These are phyloP conservation scores for Mantis religiosa DNA, from an alignment of 2,888 invertebrate species.

Conservation along the genomic window DNA sequence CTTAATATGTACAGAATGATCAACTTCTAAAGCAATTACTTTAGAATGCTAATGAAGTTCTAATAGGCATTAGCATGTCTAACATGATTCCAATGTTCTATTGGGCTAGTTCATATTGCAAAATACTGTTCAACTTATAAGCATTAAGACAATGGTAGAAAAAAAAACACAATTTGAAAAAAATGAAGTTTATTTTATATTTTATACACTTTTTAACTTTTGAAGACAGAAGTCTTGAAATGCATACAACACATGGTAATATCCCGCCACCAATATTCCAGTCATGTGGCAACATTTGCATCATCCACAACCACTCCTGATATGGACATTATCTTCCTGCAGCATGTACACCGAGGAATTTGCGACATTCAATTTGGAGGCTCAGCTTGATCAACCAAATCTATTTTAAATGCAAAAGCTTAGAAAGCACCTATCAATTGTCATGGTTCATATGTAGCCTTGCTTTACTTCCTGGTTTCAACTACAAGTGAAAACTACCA, in stretches of 20 bases:
- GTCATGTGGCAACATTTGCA: not conserved
- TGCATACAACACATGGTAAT: slow-evolving; percentile 9
- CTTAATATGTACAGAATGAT: no score
- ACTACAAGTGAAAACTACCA: no score
- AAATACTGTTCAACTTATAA: no score
- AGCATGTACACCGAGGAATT: not conserved
- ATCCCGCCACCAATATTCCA: slow-evolving; percentile 11
- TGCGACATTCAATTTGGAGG: not conserved
- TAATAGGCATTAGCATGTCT: no score
- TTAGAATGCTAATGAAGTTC: no score
- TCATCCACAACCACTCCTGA: not conserved
- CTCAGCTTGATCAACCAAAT: not conserved
- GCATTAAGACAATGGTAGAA: not conserved
- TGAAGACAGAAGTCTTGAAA: slow-evolving; percentile 1
- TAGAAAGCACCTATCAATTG: not conserved
- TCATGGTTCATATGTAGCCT: not conserved
- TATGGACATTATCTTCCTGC: not conserved
- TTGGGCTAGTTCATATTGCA: no score
- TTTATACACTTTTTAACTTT: not conserved
- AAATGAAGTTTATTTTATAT: not conserved
- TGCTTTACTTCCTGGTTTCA: not conserved
- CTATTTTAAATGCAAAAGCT: not conserved
- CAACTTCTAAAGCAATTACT: no score
- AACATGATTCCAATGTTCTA: no score
- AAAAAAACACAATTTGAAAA: not conserved